These are phyloP conservation scores for Macrochelys suwanniensis DNA, from an alignment of 2,797 vertebrate species.

Conservation along the genomic window DNA sequence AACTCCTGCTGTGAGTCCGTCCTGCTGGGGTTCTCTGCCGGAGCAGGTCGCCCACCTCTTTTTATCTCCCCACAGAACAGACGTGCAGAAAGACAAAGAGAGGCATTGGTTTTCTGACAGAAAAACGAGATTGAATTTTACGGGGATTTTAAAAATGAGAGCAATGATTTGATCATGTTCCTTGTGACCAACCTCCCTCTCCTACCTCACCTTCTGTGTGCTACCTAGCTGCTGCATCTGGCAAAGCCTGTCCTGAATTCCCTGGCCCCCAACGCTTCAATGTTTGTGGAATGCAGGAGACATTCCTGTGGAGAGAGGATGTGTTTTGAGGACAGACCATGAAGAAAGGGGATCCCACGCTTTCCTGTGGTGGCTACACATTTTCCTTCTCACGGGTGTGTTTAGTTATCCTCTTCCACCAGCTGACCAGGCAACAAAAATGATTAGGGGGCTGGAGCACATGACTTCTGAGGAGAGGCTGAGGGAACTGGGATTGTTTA, in stretches of 20 bases:
- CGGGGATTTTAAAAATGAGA: neutral
- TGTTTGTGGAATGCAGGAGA: neutral
- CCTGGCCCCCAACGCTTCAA: neutral
- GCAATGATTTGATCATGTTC: neutral
- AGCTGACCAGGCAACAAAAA: neutral
- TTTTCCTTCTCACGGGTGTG: neutral
- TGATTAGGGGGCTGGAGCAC: no score
- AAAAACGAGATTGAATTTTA: no score
- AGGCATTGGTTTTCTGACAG: no score
- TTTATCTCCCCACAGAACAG: neutral
- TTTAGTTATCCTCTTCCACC: neutral
- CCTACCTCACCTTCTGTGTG: neutral
- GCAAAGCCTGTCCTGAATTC: neutral
- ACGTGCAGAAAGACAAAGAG: neutral
- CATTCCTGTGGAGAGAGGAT: fast-evolving
- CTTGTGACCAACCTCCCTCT: neutral
- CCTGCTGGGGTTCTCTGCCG: neutral
- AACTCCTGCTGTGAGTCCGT: no score
- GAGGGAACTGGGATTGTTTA: no score
- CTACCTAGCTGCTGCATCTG: neutral
- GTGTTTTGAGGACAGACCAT: neutral
- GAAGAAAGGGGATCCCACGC: neutral
- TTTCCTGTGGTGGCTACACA: neutral
- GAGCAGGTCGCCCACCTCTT: neutral
- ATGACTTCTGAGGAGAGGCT: no score